These are phyloP conservation scores for Corynorhinus townsendii DNA, from an alignment of 2,113 vertebrate genomes.

Conservation along the genomic window DNA sequence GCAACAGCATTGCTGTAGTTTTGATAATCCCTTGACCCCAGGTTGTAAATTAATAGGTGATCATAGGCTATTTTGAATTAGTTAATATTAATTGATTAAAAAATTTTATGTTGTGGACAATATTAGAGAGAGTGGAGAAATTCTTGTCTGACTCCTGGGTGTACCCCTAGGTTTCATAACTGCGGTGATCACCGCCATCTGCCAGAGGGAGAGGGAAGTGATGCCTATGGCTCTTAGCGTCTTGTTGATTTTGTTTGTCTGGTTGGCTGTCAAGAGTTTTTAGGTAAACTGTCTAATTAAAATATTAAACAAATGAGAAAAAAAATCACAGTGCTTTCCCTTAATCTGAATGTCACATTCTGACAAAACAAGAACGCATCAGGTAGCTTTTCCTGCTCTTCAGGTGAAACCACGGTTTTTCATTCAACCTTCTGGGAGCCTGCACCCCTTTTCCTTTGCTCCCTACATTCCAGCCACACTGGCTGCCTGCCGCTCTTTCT, in stretches of 20 bases:
- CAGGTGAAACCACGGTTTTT: not conserved
- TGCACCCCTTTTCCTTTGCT: not conserved
- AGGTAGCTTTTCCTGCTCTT: not conserved
- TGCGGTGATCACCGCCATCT: not conserved
- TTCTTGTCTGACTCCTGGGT: not conserved
- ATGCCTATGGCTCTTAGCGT: not conserved
- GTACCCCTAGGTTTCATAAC: not conserved
- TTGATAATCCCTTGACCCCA: not conserved
- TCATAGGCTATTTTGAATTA: not conserved
- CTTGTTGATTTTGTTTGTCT: not conserved
- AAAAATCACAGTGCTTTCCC: not conserved
- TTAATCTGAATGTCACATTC: not conserved
- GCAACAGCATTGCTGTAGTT: not conserved
- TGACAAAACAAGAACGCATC: not conserved
- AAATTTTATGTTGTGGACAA: not conserved
- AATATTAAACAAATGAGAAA: not conserved
- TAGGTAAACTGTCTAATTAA: not conserved
- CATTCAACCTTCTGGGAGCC: fast-evolving
- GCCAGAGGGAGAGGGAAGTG: not conserved
- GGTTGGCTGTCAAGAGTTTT: not conserved
- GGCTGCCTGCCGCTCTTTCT: not conserved
- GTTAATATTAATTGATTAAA: not conserved
- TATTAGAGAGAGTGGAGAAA: not conserved
- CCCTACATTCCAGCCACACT: not conserved
- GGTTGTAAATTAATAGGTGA: not conserved